Percentiles rank a stretch among this genome's conserved stretches.
Evolutionary conservation across 2,888 invertebrate species (phyloP).

Genomic region (Diploptera punctata): DNA sequence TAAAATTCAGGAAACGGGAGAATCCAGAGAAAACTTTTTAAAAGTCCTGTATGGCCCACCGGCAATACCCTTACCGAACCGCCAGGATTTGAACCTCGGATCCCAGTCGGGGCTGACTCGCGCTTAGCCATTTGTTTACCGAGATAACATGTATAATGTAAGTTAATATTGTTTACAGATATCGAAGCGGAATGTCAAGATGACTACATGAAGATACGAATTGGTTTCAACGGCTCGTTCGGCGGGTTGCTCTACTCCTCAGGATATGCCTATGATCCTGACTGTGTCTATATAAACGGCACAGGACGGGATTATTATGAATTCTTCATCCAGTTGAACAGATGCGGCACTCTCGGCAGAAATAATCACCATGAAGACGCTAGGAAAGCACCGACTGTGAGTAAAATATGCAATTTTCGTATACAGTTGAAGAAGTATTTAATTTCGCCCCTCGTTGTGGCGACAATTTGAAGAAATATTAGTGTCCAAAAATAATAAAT

Average conservation of each 20-base stretch:
- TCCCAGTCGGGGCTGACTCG: too few relatives aligned
- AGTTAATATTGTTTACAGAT: constrained; percentile 64
- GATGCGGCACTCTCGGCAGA: constrained; percentile 90
- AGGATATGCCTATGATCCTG: constrained; percentile 92
- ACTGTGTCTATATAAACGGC: constrained; percentile 95
- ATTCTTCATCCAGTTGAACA: constrained; percentile 90
- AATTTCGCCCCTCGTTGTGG: too few relatives aligned
- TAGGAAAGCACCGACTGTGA: constrained; percentile 85
- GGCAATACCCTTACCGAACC: too few relatives aligned
- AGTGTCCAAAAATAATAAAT: too few relatives aligned
- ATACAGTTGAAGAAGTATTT: too few relatives aligned
- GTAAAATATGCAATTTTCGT: too few relatives aligned
- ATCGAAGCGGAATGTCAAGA: constrained; percentile 96
- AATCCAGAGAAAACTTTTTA: too few relatives aligned
- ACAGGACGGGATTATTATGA: constrained; percentile 91
- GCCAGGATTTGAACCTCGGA: too few relatives aligned
- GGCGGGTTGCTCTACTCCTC: constrained; percentile 89
- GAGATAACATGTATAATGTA: background rate
- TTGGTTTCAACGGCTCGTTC: constrained; percentile 92
- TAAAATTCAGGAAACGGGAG: too few relatives aligned
- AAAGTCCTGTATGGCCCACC: too few relatives aligned
- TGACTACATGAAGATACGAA: constrained; percentile 93
- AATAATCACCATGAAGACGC: constrained; percentile 86
- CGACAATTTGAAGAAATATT: too few relatives aligned
- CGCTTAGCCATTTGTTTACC: too few relatives aligned